These are phyloP conservation scores for Haemorhous mexicanus DNA, from an alignment of 2,113 vertebrate genomes.

Conservation along the genomic window DNA sequence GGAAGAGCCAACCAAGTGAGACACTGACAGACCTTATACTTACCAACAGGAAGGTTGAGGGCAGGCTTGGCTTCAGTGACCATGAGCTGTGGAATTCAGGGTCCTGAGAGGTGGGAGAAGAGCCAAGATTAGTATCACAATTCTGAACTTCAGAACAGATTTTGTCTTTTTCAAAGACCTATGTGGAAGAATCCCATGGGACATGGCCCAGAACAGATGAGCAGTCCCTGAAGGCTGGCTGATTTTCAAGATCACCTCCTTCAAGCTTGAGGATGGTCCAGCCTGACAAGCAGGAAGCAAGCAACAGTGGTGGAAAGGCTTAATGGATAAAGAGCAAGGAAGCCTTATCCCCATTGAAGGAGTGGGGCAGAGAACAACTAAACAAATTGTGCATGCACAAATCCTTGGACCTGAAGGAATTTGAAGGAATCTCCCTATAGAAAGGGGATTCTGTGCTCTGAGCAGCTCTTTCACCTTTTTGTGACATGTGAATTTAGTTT, in stretches of 20 bases:
- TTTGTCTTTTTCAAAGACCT: neutral
- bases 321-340: neutral
- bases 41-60: accelerated
- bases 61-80: neutral
- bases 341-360: neutral
- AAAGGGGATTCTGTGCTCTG: neutral
- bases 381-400: neutral
- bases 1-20: neutral
- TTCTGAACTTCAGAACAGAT: neutral
- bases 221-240: accelerated
- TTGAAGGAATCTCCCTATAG: neutral
- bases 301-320: neutral
- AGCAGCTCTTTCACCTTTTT: neutral
- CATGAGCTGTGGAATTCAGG: neutral
- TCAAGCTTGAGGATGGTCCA: neutral
- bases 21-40: neutral
- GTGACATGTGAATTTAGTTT: neutral
- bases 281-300: neutral
- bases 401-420: neutral
- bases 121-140: neutral
- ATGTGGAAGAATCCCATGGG: neutral
- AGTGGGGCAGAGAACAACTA: neutral
- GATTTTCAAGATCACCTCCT: neutral
- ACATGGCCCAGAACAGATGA: neutral
- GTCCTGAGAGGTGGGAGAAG: neutral